These are phyloP conservation scores for Melolontha melolontha DNA, from an alignment of 2,888 invertebrate genomes.

Conservation along the genomic window DNA sequence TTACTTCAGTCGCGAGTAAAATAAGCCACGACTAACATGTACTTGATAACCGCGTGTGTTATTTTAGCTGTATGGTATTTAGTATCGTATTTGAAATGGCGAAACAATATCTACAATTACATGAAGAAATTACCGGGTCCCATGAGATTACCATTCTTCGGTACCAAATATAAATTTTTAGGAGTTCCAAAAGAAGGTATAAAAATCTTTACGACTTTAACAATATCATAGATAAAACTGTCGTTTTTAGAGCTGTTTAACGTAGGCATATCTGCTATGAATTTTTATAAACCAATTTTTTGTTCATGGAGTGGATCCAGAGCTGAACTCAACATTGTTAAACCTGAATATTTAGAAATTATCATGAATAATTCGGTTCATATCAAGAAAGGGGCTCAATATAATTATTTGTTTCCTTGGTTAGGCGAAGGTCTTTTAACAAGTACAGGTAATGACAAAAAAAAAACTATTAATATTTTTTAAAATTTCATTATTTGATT, in stretches of 20 bases:
- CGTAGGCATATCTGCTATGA: not conserved
- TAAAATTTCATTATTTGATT: no score
- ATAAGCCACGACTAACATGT: not conserved
- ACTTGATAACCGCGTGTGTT: slow-evolving; percentile 9
- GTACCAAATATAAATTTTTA: slow-evolving; percentile 25
- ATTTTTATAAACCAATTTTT: slow-evolving; percentile 47
- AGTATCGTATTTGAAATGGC: slow-evolving; percentile 28
- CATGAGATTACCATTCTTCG: slow-evolving; percentile 14
- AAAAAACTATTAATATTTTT: no score
- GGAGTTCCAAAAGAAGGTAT: slow-evolving; percentile 41
- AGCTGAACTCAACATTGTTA: slow-evolving; percentile 51
- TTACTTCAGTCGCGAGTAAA: no score
- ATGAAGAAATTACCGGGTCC: slow-evolving; percentile 28
- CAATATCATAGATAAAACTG: not conserved
- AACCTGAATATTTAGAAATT: slow-evolving; percentile 49
- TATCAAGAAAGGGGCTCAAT: slow-evolving; percentile 33
- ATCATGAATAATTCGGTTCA: slow-evolving; percentile 38
- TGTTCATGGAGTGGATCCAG: slow-evolving; percentile 50
- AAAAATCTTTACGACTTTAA: slow-evolving; percentile 28
- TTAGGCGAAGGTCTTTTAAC: slow-evolving; percentile 36
- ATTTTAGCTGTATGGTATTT: slow-evolving; percentile 29
- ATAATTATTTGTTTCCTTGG: slow-evolving; percentile 31
- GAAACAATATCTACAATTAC: slow-evolving; percentile 10
- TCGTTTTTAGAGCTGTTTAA: not conserved
- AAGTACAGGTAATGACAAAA: slow-evolving; percentile 24